phyloP scores from a whole-genome alignment of 30 jellyfish, hydroid and myxozoan genomes.

The Chironex yamaguchii region DNA sequence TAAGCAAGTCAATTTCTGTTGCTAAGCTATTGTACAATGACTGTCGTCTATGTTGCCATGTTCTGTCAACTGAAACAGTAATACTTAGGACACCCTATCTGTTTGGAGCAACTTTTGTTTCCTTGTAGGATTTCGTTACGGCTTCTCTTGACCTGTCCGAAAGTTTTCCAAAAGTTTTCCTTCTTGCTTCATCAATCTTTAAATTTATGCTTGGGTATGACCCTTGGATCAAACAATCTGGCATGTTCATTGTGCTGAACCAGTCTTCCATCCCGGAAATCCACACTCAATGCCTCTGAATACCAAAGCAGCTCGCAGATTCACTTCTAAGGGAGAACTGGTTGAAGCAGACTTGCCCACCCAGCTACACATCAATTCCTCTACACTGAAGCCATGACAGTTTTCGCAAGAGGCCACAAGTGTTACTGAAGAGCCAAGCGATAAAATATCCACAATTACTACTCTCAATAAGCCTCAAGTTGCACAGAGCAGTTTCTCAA shows the following conservation, averaged over 20 bases:
- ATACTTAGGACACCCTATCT: conserved; percentile 23
- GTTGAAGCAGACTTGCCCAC: conserved; percentile 30
- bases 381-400: too few species aligned
- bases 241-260: conserved; percentile 60
- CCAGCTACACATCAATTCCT: conserved; percentile 25
- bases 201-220: neutral
- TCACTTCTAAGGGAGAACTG: conserved; percentile 26
- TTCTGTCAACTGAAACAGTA: conserved; percentile 39
- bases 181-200: neutral
- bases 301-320: conserved; percentile 28
- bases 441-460: too few species aligned
- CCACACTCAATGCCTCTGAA: conserved; percentile 24
- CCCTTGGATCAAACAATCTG: conserved; percentile 11
- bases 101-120: neutral
- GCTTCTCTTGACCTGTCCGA: neutral
- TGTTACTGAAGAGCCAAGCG: too few species aligned
- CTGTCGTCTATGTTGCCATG: conserved; percentile 61
- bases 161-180: neutral
- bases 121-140: conserved; percentile 10
- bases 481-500: too few species aligned
- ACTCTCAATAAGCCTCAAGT: too few species aligned
- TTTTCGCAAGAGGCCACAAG: too few species aligned
- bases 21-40: conserved; percentile 36
- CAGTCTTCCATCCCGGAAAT: conserved; percentile 43
- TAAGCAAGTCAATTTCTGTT: conserved; percentile 31